Evolutionary conservation across 2,888 invertebrate genomes (phyloP).

Genomic region (Tenthredo mesomela): DNA sequence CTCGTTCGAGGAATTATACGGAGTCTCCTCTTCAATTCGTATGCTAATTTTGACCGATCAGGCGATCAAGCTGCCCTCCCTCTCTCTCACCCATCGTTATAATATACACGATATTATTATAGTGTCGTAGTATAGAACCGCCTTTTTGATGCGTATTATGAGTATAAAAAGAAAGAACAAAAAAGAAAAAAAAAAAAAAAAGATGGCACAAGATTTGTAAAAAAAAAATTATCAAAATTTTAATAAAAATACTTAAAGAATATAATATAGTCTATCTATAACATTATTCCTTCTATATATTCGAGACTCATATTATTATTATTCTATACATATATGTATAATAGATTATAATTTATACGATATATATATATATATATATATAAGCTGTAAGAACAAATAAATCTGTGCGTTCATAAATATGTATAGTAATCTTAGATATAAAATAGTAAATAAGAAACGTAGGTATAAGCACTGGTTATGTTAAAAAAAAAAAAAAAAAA

Average conservation of each 20-base stretch:
- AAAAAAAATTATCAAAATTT: neutral
- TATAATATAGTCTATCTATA: neutral
- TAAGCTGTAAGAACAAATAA: neutral
- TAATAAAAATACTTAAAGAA: neutral
- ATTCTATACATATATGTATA: no score
- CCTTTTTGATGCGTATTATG: neutral
- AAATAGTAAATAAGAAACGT: neutral
- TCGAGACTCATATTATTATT: neutral
- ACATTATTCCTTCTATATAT: neutral
- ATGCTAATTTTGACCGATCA: conserved; percentile 42
- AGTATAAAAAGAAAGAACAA: neutral
- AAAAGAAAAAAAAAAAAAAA: neutral
- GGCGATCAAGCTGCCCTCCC: neutral
- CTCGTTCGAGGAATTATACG: neutral
- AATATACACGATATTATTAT: neutral
- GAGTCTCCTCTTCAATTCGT: conserved; percentile 35
- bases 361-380: neutral
- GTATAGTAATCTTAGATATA: neutral
- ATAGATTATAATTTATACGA: neutral
- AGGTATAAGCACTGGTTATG: neutral
- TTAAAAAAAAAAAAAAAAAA: neutral
- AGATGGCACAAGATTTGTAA: neutral
- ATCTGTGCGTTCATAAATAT: neutral
- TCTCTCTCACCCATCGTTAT: neutral
- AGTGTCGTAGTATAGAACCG: neutral